These are phyloP conservation scores for Cricetomys ansorgei DNA, from an alignment of 2,113 vertebrate genomes.

Conservation along the genomic window DNA sequence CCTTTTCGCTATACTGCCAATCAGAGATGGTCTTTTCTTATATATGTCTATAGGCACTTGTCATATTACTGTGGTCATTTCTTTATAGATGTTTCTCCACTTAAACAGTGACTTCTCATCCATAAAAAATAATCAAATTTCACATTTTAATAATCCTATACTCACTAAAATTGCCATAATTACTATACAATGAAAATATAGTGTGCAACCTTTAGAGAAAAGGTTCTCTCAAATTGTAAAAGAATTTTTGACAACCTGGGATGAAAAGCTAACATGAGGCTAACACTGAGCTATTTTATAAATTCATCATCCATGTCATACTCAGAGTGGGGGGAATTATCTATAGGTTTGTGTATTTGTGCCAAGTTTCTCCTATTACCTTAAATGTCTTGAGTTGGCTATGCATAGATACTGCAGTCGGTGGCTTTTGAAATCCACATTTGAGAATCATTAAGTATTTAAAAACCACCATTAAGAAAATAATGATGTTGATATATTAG, in stretches of 20 bases:
- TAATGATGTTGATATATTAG: slow-evolving; percentile 29
- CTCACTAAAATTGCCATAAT: background rate
- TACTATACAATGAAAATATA: background rate
- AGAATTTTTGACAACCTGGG: background rate
- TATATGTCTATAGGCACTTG: background rate
- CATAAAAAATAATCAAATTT: background rate
- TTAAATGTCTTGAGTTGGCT: background rate
- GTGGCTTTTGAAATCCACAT: slow-evolving; percentile 48
- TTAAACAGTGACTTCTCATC: background rate
- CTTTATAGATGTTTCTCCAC: background rate
- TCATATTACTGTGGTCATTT: background rate
- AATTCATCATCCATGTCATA: background rate
- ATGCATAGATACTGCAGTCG: background rate
- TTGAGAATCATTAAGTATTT: slow-evolving; percentile 46
- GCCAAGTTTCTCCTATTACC: background rate
- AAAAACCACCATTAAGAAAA: slow-evolving; percentile 55
- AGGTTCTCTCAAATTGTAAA: background rate
- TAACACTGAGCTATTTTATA: background rate
- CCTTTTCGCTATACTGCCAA: background rate
- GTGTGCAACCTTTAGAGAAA: background rate
- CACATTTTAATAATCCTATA: background rate
- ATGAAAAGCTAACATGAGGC: background rate
- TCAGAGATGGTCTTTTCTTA: background rate
- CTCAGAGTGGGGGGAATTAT: background rate
- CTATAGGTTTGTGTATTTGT: background rate